Percentiles rank a stretch among this genome's conserved stretches.
These are phyloP conservation scores for Alauda arvensis DNA, from an alignment of 2,797 vertebrate species.

Conservation along the genomic window DNA sequence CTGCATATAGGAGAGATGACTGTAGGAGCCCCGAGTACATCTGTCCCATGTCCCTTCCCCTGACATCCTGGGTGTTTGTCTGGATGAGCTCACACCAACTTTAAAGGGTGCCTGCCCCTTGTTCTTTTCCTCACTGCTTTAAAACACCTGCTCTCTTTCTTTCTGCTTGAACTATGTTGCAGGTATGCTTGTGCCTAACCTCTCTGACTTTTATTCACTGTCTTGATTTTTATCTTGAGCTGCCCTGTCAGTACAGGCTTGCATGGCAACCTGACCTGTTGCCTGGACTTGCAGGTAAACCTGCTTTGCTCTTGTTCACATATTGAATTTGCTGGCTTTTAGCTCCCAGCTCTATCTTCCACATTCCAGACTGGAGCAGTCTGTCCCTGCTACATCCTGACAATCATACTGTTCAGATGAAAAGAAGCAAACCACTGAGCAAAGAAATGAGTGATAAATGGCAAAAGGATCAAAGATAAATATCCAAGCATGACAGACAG, in stretches of 20 bases:
- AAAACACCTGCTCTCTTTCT: background rate
- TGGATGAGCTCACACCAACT: background rate
- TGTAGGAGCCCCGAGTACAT: background rate
- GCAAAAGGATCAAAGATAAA: background rate
- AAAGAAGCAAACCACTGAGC: background rate
- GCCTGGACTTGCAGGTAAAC: background rate
- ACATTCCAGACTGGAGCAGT: background rate
- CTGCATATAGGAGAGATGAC: background rate
- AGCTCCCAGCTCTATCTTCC: background rate
- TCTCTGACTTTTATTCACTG: background rate
- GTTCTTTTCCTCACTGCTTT: background rate
- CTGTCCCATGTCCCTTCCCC: background rate
- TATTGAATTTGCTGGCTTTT: background rate
- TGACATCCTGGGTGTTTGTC: background rate
- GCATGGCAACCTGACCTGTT: background rate
- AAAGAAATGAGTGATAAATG: background rate
- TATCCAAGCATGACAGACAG: background rate
- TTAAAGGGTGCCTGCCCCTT: background rate
- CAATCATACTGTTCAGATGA: background rate
- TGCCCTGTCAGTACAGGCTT: background rate
- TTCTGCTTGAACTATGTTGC: background rate
- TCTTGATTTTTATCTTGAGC: background rate
- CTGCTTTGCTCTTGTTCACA: background rate
- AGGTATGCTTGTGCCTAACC: background rate
- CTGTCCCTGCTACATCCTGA: background rate